These are phyloP conservation scores for Hydrozoanthus gracilis DNA, from an alignment of 92 coral and sea anemone species.

Conservation along the genomic window DNA sequence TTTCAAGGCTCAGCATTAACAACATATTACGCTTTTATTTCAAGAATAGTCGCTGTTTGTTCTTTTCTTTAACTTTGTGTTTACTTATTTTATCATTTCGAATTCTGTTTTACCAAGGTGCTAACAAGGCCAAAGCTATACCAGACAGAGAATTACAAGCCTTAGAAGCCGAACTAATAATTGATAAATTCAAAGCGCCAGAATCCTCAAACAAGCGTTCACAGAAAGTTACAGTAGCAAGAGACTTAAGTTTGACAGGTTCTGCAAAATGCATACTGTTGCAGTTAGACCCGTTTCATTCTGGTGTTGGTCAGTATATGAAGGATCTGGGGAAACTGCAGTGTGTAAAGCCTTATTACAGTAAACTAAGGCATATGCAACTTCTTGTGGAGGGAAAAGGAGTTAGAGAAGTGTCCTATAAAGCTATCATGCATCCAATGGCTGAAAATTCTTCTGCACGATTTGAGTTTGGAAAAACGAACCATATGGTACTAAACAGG, in stretches of 20 bases:
- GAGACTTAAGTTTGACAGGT: slow-evolving; percentile 51
- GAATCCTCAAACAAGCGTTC: not conserved
- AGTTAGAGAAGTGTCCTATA: slow-evolving; percentile 55
- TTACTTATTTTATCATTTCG: slow-evolving; percentile 13
- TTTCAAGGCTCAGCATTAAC: not conserved
- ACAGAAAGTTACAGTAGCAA: not conserved
- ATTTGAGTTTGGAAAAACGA: slow-evolving; percentile 55
- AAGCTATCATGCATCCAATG: slow-evolving; percentile 50
- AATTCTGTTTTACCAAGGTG: not conserved
- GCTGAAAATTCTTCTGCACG: slow-evolving; percentile 34
- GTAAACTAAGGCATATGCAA: slow-evolving; percentile 44
- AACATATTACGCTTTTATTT: slow-evolving; percentile 55
- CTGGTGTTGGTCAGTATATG: slow-evolving; percentile 34
- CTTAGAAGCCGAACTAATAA: not conserved
- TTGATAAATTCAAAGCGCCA: not conserved
- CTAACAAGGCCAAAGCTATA: not conserved
- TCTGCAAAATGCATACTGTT: slow-evolving; percentile 51
- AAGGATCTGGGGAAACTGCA: slow-evolving; percentile 63
- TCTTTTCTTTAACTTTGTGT: slow-evolving; percentile 23
- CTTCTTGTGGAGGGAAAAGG: slow-evolving; percentile 63
- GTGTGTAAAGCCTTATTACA: slow-evolving; percentile 43
- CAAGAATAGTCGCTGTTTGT: slow-evolving; percentile 47
- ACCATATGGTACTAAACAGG: slow-evolving; percentile 39
- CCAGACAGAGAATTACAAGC: too few species aligned
- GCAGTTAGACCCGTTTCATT: slow-evolving; percentile 58